Evolutionary conservation across 2,113 vertebrate genomes (phyloP), one percentile per base, ranked within the genome.

Genomic region (Mugil cephalus): DNA sequence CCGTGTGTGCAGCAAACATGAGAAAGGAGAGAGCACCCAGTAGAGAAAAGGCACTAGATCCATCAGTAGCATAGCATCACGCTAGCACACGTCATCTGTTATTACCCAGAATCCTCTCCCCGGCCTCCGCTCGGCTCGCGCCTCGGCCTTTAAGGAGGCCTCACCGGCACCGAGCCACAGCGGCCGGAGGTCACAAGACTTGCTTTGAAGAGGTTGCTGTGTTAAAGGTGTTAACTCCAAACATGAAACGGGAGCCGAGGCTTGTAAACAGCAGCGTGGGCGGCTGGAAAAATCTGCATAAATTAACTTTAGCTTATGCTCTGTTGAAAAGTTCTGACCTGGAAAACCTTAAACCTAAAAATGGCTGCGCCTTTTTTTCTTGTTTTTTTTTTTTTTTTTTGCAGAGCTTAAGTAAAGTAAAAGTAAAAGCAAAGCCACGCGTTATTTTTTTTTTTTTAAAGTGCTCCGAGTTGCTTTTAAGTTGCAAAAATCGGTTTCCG

Each of bases 1-100:
- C 77, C 80, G 63, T 15, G 69, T 71, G 39, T n/a, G 36, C 36
- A 75, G 85, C 77, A 86, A 80, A 84, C 79, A 79, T 35, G 64
- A 63, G 59, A 64, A 74, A 80, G 24, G 67, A 43, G 67, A 43
- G 50, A 86, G 84, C 91, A 89, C 87, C 87, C 54, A n/a, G 78
- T 30, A 53, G 74, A 83, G 65, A 77, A 93, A n/a, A 94, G 93
- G 93, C 91, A 93, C 93, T 86, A 77, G 86, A 87, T 84, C 77
- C 70, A 81, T 82, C 75, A 67, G 77, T 58, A 77, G 72, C 82
- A 52, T 40, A 66, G 80, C 74, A 15, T 38, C 10, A 77, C 1
- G 45, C 67, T 54, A 4, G 38, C 61, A 51, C 66, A 63, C 62
- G 3, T 69, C 64, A 21, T 80, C 61, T 40, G 14, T 11, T 24